A percentile compares a stretch with the other conserved stretches of the same genome.
Conservation (phyloP, 2,888 invertebrate genomes). For the Gastracanthus pulcherrimus region DNA sequence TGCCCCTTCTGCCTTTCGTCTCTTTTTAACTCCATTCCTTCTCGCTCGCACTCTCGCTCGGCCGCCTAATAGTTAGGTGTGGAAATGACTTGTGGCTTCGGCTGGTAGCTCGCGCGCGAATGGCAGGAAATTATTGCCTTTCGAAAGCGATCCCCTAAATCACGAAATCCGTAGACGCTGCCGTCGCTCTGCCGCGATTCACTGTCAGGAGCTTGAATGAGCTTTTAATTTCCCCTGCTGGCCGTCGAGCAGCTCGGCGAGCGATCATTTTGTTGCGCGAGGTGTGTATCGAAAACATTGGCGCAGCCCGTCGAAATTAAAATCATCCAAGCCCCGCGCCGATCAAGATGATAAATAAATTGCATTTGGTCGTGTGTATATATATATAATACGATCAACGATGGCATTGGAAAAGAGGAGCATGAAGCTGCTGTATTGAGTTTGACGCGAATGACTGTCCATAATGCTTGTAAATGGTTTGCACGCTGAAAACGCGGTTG, state of each 20-base stretch:
- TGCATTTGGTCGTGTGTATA: background rate
- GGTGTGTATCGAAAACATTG: conserved; percentile 4
- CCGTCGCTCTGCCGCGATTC: conserved; percentile 33
- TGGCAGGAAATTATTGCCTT: conserved; percentile 72
- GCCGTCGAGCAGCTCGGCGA: background rate
- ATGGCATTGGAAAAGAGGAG: background rate
- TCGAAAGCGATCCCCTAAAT: conserved; percentile 71
- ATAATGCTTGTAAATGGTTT: conserved; percentile 10
- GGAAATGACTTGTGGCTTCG: conserved; percentile 76
- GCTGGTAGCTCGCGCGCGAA: conserved; percentile 66
- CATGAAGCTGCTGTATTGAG: background rate
- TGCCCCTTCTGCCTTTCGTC: background rate
- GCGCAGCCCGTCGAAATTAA: conserved; percentile 37
- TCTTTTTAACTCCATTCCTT: background rate
- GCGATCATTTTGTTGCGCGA: background rate
- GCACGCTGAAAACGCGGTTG: background rate
- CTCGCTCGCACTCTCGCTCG: conserved; percentile 14
- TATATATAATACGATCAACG: background rate
- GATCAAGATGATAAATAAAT: conserved; percentile 31
- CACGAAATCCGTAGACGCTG: conserved; percentile 63
- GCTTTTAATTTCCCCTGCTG: conserved; percentile 63
- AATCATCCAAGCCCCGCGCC: background rate
- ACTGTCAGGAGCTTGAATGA: conserved; percentile 60
- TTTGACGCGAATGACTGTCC: conserved; percentile 23
- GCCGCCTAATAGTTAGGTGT: conserved; percentile 74